These are phyloP conservation scores for Plebejus anna DNA, from an alignment of 2,888 invertebrate species.

Conservation along the genomic window DNA sequence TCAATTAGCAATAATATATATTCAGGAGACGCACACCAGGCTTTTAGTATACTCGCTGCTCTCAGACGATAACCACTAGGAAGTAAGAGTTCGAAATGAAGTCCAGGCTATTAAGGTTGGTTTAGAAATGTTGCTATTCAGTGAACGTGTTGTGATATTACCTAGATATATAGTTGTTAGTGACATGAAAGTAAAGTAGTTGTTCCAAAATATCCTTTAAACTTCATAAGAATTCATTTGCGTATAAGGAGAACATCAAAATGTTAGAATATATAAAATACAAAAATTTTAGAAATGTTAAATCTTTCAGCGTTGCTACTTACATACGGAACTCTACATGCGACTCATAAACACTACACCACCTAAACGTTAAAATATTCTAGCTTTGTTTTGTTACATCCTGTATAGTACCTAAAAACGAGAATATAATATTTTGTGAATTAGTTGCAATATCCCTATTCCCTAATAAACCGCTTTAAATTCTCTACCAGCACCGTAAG, in stretches of 20 bases:
- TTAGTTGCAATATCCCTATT: background rate
- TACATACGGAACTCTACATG: background rate
- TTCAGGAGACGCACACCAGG: background rate
- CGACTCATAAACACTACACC: background rate
- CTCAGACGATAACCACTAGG: background rate
- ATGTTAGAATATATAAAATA: too few relatives aligned
- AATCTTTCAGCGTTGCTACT: too few relatives aligned
- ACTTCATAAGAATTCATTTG: too few relatives aligned
- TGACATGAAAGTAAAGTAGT: background rate
- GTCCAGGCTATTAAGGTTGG: constrained; percentile 1
- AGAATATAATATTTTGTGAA: background rate
- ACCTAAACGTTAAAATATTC: background rate
- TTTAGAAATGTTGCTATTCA: background rate
- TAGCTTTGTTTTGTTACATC: background rate
- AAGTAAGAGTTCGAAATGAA: constrained; percentile 11
- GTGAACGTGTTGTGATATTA: constrained; percentile 1
- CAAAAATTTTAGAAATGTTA: too few relatives aligned
- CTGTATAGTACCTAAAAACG: background rate
- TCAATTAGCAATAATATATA: constrained; percentile 23
- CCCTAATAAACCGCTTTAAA: background rate
- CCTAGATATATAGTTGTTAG: background rate
- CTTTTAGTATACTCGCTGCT: background rate
- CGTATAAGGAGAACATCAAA: too few relatives aligned
- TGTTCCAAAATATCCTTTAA: background rate
- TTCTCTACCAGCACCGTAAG: background rate